Evolutionary conservation across 2,888 invertebrate species (phyloP).

Genomic region (Drosophila pegasa): DNA sequence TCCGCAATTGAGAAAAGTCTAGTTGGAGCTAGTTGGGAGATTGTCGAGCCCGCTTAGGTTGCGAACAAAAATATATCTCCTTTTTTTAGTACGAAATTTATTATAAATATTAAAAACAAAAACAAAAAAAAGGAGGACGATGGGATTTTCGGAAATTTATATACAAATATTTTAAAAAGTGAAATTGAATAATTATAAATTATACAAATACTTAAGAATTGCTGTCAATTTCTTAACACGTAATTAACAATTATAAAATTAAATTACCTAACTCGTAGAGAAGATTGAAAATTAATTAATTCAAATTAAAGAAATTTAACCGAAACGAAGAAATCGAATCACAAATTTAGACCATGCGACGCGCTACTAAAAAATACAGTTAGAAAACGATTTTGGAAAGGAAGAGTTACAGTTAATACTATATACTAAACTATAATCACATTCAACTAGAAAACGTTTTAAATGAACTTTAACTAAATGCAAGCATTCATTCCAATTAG

Average conservation of each 20-base stretch:
- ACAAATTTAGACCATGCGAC: conserved; percentile 42
- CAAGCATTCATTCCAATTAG: conserved; percentile 8
- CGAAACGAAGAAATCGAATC: conserved; percentile 27
- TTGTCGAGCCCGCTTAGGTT: conserved; percentile 2
- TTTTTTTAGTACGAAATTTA: conserved; percentile 18
- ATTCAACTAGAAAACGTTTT: conserved; percentile 19
- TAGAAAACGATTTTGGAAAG: neutral
- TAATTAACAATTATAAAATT: conserved; percentile 50
- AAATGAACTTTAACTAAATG: conserved; percentile 5
- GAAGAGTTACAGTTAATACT: conserved; percentile 22
- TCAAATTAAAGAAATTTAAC: conserved; percentile 6
- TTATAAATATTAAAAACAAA: conserved; percentile 20
- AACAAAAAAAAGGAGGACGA: neutral
- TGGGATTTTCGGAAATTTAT: conserved; percentile 57
- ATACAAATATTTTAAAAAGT: conserved; percentile 39
- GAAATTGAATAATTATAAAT: conserved; percentile 18
- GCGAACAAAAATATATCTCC: neutral
- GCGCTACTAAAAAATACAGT: conserved; percentile 11
- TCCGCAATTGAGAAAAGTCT: neutral
- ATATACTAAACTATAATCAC: conserved; percentile 18
- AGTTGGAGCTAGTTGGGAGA: neutral
- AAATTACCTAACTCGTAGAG: conserved; percentile 32
- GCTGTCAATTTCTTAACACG: conserved; percentile 64
- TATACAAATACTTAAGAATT: conserved; percentile 54
- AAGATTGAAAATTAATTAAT: conserved; percentile 7